phyloP scores from a whole-genome alignment of 1,140 invertebrate species.

The Pseudobourletiella spinata region DNA sequence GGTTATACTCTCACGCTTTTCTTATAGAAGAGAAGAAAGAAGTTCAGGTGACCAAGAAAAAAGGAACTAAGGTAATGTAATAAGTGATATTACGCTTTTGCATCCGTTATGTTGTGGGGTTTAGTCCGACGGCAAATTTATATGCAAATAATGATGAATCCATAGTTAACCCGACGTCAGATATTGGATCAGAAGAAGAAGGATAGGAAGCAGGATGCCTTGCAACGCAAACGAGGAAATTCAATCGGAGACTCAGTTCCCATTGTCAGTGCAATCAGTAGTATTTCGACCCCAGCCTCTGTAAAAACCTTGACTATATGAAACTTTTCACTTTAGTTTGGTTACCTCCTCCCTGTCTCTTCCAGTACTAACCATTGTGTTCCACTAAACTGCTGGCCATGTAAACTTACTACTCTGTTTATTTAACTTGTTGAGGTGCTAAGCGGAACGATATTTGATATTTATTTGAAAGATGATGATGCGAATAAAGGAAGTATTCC shows the following conservation, averaged over 20 bases:
- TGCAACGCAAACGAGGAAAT: background rate
- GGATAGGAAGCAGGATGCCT: background rate
- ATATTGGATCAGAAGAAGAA: conserved; percentile 5
- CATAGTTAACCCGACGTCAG: background rate
- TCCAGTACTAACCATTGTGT: too few relatives aligned
- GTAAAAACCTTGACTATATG: background rate
- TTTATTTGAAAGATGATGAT: background rate
- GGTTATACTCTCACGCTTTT: background rate
- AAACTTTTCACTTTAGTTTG: too few relatives aligned
- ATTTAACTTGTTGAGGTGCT: background rate
- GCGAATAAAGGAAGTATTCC: too few relatives aligned
- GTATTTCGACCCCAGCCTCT: background rate
- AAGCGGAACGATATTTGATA: background rate
- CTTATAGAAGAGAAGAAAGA: background rate
- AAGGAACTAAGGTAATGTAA: background rate
- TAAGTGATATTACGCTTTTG: too few relatives aligned
- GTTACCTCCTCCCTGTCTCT: too few relatives aligned
- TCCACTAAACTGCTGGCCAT: background rate
- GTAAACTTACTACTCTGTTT: background rate
- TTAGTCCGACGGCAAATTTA: too few relatives aligned
- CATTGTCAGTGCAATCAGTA: background rate
- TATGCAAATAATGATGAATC: too few relatives aligned
- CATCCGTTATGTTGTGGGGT: too few relatives aligned
- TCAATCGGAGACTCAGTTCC: background rate
- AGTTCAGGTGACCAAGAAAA: background rate